Percentiles rank a stretch among this genome's conserved stretches.
phyloP scores from a whole-genome alignment of 64 coral and sea anemone species.

The Montipora sp. region DNA sequence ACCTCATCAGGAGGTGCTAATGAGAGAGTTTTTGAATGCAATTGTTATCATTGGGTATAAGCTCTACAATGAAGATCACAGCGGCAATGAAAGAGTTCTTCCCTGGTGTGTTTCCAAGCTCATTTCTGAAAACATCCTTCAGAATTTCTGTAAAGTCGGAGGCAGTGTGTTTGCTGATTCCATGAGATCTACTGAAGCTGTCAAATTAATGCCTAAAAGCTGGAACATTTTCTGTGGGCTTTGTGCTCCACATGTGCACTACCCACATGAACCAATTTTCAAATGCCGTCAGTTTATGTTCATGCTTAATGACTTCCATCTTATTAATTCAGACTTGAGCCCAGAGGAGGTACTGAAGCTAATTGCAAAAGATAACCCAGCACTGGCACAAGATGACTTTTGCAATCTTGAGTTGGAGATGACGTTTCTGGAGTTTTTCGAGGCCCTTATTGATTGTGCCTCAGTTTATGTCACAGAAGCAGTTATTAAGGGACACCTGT shows the following conservation, averaged over 20 bases:
- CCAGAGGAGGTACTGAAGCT: constrained; percentile 89
- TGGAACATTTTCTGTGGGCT: constrained; percentile 78
- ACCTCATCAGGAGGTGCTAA: constrained; percentile 81
- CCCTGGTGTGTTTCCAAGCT: constrained; percentile 87
- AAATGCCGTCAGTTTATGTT: constrained; percentile 91
- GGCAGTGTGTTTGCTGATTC: constrained; percentile 77
- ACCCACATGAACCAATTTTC: constrained; percentile 81
- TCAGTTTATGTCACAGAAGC: constrained; percentile 84
- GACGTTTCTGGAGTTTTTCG: constrained; percentile 96
- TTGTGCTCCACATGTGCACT: constrained; percentile 14
- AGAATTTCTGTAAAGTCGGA: constrained; percentile 78
- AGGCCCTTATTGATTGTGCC: constrained; percentile 91
- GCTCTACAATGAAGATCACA: constrained; percentile 61
- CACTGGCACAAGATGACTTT: constrained; percentile 82
- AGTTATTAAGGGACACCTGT: constrained; percentile 72
- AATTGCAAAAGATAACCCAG: constrained; percentile 81
- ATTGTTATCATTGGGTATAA: constrained; percentile 86
- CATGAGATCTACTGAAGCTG: constrained; percentile 67
- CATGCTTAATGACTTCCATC: constrained; percentile 86
- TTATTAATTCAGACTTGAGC: constrained; percentile 82
- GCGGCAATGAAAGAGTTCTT: constrained; percentile 41
- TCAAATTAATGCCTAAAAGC: constrained; percentile 71
- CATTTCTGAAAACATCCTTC: constrained; percentile 83
- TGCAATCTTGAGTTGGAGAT: constrained; percentile 95
- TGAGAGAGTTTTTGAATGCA: constrained; percentile 90